Conservation (phyloP, 2,113 vertebrate genomes). For the Leiothrix lutea region DNA sequence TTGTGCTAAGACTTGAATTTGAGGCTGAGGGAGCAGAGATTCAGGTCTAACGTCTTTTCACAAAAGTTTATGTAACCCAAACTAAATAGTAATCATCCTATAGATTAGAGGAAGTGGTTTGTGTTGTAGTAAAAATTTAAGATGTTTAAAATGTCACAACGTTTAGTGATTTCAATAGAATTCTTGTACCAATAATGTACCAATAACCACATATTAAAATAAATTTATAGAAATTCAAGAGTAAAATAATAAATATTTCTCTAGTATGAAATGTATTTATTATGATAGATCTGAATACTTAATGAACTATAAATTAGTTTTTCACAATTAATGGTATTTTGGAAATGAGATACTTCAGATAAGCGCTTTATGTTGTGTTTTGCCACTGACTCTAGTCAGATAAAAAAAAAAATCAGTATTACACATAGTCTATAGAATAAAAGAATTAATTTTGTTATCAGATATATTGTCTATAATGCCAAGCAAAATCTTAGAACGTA, state of each 20-base stretch:
- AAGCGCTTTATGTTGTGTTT: accelerated
- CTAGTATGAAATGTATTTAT: not conserved
- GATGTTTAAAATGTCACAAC: not conserved
- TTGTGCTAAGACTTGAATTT: not conserved
- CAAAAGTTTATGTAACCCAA: not conserved
- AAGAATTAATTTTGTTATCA: not conserved
- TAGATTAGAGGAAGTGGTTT: not conserved
- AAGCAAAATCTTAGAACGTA: not conserved
- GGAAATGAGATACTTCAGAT: not conserved
- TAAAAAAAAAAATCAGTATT: not conserved
- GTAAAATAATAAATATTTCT: not conserved
- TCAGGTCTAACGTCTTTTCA: not conserved
- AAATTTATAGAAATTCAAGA: not conserved
- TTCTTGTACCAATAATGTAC: not conserved
- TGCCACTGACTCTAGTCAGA: not conserved
- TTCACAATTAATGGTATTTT: not conserved
- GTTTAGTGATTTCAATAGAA: not conserved
- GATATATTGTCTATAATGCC: not conserved
- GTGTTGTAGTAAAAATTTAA: not conserved
- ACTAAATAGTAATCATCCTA: not conserved
- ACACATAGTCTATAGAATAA: not conserved
- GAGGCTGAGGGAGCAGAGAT: not conserved
- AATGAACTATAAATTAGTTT: not conserved
- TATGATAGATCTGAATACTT: not conserved
- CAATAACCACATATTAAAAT: not conserved